Evolutionary conservation across 2,113 vertebrate species (phyloP).

Genomic region (Paratilapia polleni): DNA sequence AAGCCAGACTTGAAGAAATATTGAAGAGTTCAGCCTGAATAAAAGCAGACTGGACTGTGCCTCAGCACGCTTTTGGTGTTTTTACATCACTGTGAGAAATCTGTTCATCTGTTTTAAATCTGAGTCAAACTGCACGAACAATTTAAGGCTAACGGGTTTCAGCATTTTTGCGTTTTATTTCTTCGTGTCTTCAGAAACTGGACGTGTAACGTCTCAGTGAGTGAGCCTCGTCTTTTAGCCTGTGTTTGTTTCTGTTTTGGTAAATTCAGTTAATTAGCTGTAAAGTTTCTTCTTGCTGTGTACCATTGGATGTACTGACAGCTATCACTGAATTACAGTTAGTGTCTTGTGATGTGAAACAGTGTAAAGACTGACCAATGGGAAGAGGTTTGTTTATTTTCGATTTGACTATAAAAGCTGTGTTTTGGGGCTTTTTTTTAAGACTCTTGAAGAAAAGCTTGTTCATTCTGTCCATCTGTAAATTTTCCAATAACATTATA

Average conservation of each 20-base stretch:
- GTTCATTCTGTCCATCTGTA: background rate
- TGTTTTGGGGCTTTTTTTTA: background rate
- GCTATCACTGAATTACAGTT: background rate
- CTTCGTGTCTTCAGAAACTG: too few species aligned
- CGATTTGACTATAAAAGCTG: background rate
- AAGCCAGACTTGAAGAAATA: accelerated
- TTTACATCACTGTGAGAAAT: background rate
- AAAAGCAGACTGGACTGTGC: background rate
- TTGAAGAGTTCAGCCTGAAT: too few species aligned
- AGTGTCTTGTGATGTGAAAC: too few species aligned
- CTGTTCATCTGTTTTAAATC: background rate
- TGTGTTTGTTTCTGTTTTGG: too few species aligned
- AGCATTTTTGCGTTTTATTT: too few species aligned
- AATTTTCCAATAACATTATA: too few species aligned
- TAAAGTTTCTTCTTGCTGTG: background rate
- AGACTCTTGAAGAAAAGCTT: too few species aligned
- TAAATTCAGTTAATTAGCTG: too few species aligned
- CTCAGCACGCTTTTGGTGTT: accelerated
- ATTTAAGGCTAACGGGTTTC: background rate
- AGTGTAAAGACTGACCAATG: background rate
- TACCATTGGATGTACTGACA: background rate
- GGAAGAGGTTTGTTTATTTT: too few species aligned
- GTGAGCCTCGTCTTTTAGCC: too few species aligned
- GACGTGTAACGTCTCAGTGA: too few species aligned
- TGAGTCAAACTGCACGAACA: background rate